Base-by-base conservation (phyloP, 2,113 vertebrate species). In the Isichthys henryi region DNA sequence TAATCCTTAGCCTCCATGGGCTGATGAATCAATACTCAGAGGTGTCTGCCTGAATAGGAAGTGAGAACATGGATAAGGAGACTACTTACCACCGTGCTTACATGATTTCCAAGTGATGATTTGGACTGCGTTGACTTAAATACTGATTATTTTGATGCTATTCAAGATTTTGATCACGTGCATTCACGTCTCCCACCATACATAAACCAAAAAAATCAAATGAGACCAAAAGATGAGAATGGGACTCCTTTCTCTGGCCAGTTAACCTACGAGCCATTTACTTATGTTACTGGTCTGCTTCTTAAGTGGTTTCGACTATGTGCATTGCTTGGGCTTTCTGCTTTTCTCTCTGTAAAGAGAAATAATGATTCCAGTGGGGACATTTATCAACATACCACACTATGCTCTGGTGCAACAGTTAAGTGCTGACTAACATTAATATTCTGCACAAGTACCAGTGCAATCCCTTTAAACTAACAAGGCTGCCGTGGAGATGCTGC, bases 391-490 rank as follows among this genome's bases (percentile, higher is more conserved):
- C 74, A 43, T 80, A 80, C 74, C 35, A 80, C 74, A 80, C 74
- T 80, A 43, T 19, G 74, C 74, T 80, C 74, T 43, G 35, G 19
- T 80, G n/a, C 35, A 80, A 43, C 35, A 19, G 66, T 62, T 88
- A 88, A 66, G 58, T 66, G 53, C 87, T 46, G 56, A 88, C 21
- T 88, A 66, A 66, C 56, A 88, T 88, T 62, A 46, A 88, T 11
- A 88, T 66, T 66, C 35, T 56, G 35, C 56, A 21, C 56, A 31
- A 58, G 27, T 62, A 58, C 52, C 3, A 23, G 31, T 43, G 35
- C 86, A 88, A 58, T 15, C 49, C 35, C 58, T 66, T 23, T 88
- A 10, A 39, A 46, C 56, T 43, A 66, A 62, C 53, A 58, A 66
- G 21, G n/a, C 56, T 46, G 21, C 56, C 39, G 10, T 3, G 19